A percentile compares a stretch with the other conserved stretches of the same genome.
phyloP scores from a whole-genome alignment of 2,113 vertebrate genomes.

The Hystrix cristata region DNA sequence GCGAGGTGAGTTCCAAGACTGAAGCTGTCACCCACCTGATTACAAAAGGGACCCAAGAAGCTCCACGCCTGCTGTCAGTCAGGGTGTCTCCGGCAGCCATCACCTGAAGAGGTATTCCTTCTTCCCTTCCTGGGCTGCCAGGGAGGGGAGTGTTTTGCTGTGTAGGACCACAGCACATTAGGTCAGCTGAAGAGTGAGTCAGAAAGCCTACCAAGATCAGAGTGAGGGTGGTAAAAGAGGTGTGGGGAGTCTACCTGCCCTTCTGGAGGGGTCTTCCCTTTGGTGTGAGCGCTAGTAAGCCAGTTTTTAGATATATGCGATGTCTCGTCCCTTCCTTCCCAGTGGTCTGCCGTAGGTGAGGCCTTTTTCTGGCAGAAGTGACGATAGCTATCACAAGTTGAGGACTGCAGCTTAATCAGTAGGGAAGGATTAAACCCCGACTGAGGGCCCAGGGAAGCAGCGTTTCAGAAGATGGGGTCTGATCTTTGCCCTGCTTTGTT shows the following conservation, averaged over 20 bases:
- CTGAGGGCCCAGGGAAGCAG: neutral
- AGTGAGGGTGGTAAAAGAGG: neutral
- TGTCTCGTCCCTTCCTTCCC: neutral
- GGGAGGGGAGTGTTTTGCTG: neutral
- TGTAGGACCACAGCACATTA: neutral
- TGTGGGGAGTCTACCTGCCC: neutral
- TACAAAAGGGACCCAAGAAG: neutral
- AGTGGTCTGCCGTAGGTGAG: neutral
- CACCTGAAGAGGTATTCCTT: neutral
- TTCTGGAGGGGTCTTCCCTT: neutral
- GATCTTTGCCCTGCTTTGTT: neutral
- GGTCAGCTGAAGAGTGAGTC: neutral
- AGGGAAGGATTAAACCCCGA: neutral
- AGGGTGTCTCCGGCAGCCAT: neutral
- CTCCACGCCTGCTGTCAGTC: neutral
- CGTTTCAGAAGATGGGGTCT: neutral
- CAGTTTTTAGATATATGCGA: neutral
- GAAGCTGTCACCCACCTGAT: neutral
- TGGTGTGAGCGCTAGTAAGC: neutral
- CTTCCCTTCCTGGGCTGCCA: neutral
- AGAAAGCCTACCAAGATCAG: neutral
- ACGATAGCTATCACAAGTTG: neutral
- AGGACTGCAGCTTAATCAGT: neutral
- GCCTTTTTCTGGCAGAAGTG: neutral
- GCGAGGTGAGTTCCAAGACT: neutral